These are phyloP conservation scores for Saguinus imperator DNA, from an alignment of 2,113 vertebrate species.

Conservation along the genomic window DNA sequence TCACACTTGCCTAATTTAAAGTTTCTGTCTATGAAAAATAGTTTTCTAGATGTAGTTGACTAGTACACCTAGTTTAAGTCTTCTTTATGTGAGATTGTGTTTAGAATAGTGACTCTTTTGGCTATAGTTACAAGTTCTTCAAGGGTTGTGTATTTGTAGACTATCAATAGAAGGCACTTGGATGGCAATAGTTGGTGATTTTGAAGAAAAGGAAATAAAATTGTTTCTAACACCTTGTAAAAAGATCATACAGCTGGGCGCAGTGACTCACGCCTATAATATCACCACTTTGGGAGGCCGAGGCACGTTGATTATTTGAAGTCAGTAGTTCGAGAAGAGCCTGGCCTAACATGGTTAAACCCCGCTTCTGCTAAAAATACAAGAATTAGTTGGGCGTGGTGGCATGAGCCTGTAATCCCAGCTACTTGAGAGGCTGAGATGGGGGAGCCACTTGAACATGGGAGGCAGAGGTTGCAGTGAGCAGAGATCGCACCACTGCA, in stretches of 20 bases:
- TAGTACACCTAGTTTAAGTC: neutral
- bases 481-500: too few relatives aligned
- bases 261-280: too few relatives aligned
- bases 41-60: neutral
- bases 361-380: too few relatives aligned
- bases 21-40: neutral
- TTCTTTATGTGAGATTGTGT: neutral
- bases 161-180: neutral
- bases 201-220: constrained; percentile 61
- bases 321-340: too few relatives aligned
- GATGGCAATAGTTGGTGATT: neutral
- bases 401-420: too few relatives aligned
- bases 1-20: neutral
- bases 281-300: too few relatives aligned
- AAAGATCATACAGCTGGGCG: neutral
- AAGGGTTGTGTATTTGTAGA: neutral
- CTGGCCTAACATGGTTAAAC: too few relatives aligned
- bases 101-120: neutral
- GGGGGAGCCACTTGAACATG: too few relatives aligned
- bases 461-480: too few relatives aligned
- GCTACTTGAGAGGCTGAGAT: too few relatives aligned
- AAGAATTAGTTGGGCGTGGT: too few relatives aligned
- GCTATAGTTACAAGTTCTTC: neutral
- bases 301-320: too few relatives aligned
- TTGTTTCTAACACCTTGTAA: neutral